Evolutionary conservation across 2,888 invertebrate genomes (phyloP).

Genomic region (Erebia epiphron): DNA sequence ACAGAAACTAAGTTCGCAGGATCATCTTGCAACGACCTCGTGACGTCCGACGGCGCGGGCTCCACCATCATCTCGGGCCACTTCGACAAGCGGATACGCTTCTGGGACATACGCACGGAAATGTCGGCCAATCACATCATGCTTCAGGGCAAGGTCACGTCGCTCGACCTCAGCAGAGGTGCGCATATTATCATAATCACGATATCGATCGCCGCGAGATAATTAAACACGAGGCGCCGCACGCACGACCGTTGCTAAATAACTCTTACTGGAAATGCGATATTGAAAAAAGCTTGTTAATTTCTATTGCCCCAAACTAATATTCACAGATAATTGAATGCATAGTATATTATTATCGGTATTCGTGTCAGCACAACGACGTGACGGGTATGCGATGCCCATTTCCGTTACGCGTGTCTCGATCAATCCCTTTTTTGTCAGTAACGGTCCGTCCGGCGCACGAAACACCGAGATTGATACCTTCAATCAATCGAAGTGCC

Average conservation of each 20-base stretch:
- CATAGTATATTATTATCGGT: slow-evolving; percentile 68
- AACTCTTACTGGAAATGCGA: slow-evolving; percentile 44
- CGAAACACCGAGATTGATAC: slow-evolving; percentile 78
- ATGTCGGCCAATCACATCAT: slow-evolving; percentile 92
- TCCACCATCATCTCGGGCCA: slow-evolving; percentile 98
- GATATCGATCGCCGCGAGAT: slow-evolving; percentile 34
- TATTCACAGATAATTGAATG: slow-evolving; percentile 69
- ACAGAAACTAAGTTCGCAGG: slow-evolving; percentile 97
- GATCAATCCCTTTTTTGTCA: slow-evolving; percentile 78
- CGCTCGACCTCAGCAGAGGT: slow-evolving; percentile 96
- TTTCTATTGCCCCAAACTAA: slow-evolving; percentile 57
- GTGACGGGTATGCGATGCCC: slow-evolving; percentile 72
- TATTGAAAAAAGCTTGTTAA: slow-evolving; percentile 56
- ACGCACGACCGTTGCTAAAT: slow-evolving; percentile 21
- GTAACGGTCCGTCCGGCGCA: slow-evolving; percentile 76
- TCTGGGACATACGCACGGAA: slow-evolving; percentile 98
- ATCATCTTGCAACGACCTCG: slow-evolving; percentile 98
- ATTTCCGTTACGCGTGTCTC: slow-evolving; percentile 78
- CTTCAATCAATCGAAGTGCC: slow-evolving; percentile 74
- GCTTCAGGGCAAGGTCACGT: slow-evolving; percentile 97
- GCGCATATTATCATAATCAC: slow-evolving; percentile 41
- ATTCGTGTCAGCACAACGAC: slow-evolving; percentile 72
- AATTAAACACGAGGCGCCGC: slow-evolving; percentile 38
- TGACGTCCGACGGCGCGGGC: slow-evolving; percentile 93
- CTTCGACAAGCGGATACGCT: slow-evolving; percentile 97